Evolutionary conservation across 2,797 vertebrate genomes (phyloP).

Genomic region (Callimico goeldii): DNA sequence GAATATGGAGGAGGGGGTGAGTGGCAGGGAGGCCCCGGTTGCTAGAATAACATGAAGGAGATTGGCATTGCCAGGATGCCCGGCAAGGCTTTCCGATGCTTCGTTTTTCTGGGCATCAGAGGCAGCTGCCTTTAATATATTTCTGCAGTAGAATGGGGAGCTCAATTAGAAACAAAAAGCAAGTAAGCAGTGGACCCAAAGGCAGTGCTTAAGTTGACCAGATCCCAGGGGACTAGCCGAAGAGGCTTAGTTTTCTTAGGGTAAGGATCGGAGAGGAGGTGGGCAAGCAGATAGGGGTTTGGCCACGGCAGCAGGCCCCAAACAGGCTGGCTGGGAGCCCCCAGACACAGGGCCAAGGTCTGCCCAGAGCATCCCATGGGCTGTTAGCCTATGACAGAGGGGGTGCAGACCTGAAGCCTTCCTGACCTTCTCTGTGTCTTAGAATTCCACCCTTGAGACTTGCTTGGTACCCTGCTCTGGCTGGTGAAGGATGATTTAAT

Average conservation of each 20-base stretch:
- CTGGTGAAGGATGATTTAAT: slow-evolving; percentile 22
- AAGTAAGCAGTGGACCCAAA: slow-evolving; percentile 77
- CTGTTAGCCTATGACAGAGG: not conserved
- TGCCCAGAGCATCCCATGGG: not conserved
- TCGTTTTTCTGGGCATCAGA: slow-evolving; percentile 79
- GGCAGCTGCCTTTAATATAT: slow-evolving; percentile 78
- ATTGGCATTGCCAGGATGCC: slow-evolving; percentile 76
- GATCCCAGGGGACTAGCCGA: slow-evolving; percentile 25
- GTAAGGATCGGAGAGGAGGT: not conserved
- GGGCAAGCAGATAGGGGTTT: not conserved
- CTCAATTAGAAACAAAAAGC: slow-evolving; percentile 77
- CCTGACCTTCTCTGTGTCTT: not conserved
- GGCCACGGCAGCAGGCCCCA: slow-evolving; percentile 2
- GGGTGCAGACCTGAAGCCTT: not conserved
- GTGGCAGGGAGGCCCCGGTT: not conserved
- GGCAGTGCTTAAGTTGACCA: slow-evolving; percentile 75
- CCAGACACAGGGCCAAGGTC: not conserved
- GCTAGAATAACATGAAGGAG: slow-evolving; percentile 69
- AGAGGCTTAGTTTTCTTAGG: slow-evolving; percentile 40
- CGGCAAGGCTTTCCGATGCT: slow-evolving; percentile 75
- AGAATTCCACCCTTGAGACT: not conserved
- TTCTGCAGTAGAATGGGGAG: slow-evolving; percentile 76
- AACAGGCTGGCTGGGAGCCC: not conserved
- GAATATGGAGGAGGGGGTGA: not conserved
- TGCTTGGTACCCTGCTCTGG: not conserved